phyloP scores from a whole-genome alignment of 2,888 invertebrate species.

The Drosophila paracracens region DNA sequence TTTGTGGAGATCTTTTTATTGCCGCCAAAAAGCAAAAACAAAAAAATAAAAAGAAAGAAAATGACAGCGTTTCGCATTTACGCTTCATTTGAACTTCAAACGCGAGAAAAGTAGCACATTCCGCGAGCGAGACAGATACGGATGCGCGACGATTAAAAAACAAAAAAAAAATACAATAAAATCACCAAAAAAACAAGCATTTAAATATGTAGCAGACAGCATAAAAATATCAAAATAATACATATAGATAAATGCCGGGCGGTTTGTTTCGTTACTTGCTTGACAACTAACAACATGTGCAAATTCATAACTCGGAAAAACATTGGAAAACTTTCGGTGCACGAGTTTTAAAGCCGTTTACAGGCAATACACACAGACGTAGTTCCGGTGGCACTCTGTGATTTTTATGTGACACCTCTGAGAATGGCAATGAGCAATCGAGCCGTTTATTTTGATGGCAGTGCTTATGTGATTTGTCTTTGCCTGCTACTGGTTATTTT shows the following conservation, averaged over 20 bases:
- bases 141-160: conserved; percentile 46
- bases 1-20: conserved; percentile 52
- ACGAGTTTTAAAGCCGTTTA: conserved; percentile 18
- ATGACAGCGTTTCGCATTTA: conserved; percentile 64
- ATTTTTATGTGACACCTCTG: conserved; percentile 5
- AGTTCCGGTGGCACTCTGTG: conserved; percentile 6
- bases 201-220: conserved; percentile 21
- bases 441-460: conserved; percentile 28
- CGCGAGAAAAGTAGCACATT: conserved; percentile 78
- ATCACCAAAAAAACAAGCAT: conserved; percentile 12
- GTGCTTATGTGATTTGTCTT: conserved; percentile 13
- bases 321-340: conserved; percentile 9
- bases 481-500: conserved; percentile 30
- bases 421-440: conserved; percentile 36
- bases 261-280: background rate
- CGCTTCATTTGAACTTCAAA: conserved; percentile 78
- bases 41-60: conserved; percentile 26
- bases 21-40: conserved; percentile 48
- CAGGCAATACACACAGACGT: conserved; percentile 8
- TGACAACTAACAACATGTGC: conserved; percentile 16
- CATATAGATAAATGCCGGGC: conserved; percentile 1
- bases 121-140: conserved; percentile 50
- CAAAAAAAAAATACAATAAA: conserved; percentile 15
- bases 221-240: conserved; percentile 6
- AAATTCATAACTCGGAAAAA: background rate